A percentile compares a stretch with the other conserved stretches of the same genome.
phyloP scores from a whole-genome alignment of 1,140 invertebrate species.

The Drosophila seguyi region DNA sequence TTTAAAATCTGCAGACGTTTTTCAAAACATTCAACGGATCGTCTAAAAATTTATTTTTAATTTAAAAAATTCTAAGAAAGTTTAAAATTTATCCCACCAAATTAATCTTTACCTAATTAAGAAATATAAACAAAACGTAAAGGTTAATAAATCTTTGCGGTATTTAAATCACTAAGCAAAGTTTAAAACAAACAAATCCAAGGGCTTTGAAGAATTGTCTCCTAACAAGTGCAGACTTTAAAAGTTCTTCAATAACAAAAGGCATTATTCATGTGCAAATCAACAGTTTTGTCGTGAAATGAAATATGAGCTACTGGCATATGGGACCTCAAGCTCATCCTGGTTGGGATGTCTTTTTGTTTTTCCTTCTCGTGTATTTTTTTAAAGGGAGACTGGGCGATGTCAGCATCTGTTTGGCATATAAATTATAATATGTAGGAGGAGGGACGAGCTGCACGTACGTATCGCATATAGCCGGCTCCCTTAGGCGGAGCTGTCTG shows the following conservation, averaged over 20 bases:
- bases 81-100: background rate
- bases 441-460: conserved; percentile 22
- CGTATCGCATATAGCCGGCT: conserved; percentile 36
- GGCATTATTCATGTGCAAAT: conserved; percentile 38
- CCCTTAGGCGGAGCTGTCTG: conserved; percentile 39
- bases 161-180: background rate
- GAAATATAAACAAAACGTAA: background rate
- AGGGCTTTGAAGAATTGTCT: background rate
- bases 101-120: background rate
- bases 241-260: conserved; percentile 19
- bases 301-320: conserved; percentile 29
- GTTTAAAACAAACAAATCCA: background rate
- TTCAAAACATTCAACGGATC: background rate
- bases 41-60: background rate
- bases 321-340: conserved; percentile 33
- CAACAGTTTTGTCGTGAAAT: conserved; percentile 34
- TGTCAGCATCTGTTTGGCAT: conserved; percentile 62
- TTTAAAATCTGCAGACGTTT: too few relatives aligned
- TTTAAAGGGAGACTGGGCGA: conserved; percentile 32
- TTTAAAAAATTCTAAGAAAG: background rate
- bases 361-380: background rate
- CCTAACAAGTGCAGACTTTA: background rate
- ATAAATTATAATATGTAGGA: conserved; percentile 57
- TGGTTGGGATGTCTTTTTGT: conserved; percentile 16
- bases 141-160: background rate